Evolutionary conservation across 1,140 invertebrate genomes (phyloP).

Genomic region (Euglossa dilemma): DNA sequence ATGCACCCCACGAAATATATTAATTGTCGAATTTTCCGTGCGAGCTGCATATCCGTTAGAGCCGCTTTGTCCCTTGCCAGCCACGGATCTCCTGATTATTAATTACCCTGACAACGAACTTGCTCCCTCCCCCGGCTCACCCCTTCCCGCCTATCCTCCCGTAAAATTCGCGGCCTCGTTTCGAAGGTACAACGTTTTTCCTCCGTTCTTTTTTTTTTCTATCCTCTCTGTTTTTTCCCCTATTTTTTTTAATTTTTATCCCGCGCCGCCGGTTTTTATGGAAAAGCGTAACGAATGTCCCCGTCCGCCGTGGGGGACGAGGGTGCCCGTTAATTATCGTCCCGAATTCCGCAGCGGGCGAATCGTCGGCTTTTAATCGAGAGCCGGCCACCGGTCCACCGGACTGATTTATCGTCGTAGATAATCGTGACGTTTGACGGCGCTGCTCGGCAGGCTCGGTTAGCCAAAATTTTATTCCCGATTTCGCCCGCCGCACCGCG

Average conservation of each 20-base stretch:
- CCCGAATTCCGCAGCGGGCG: constrained; percentile 49
- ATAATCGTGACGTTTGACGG: constrained; percentile 48
- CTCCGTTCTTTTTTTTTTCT: constrained; percentile 20
- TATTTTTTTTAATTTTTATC: constrained; percentile 28
- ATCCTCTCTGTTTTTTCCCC: constrained; percentile 8
- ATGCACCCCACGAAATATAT: constrained; percentile 71
- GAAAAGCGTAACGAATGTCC: constrained; percentile 57
- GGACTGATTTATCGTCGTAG: constrained; percentile 54
- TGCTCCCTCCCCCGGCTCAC: constrained; percentile 1
- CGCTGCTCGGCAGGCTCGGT: neutral
- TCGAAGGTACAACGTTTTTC: constrained; percentile 43
- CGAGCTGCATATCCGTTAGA: constrained; percentile 70
- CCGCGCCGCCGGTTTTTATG: constrained; percentile 32
- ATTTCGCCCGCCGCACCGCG: neutral
- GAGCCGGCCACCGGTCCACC: neutral
- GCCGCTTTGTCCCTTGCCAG: constrained; percentile 67
- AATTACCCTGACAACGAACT: constrained; percentile 60
- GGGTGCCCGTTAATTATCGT: constrained; percentile 57
- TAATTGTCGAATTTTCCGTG: constrained; percentile 78
- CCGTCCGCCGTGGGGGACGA: neutral
- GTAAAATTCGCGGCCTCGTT: constrained; percentile 52
- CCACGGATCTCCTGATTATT: constrained; percentile 69
- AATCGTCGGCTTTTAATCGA: constrained; percentile 57
- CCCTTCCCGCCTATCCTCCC: neutral
- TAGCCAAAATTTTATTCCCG: constrained; percentile 11